Evolutionary conservation across 2,797 vertebrate genomes (phyloP).

Genomic region (Girardinus metallicus): DNA sequence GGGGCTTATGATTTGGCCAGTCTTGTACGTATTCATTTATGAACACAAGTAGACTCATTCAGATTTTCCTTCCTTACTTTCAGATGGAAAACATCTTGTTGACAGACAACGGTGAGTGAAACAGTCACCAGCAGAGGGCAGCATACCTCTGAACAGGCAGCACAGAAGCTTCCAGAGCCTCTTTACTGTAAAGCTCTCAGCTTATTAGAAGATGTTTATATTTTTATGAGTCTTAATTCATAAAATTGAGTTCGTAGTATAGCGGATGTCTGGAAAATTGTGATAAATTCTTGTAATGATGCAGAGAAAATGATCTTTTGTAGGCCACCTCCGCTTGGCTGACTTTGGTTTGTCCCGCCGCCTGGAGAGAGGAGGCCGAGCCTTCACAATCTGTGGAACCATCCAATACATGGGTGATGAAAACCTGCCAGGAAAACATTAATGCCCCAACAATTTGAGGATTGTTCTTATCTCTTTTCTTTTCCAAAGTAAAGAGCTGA

Average conservation of each 20-base stretch:
- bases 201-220: background rate
- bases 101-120: conserved; percentile 88
- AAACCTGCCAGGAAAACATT: background rate
- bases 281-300: conserved; percentile 3
- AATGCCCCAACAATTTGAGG: background rate
- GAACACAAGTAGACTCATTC: conserved; percentile 5
- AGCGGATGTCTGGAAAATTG: background rate
- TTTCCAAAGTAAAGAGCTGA: background rate
- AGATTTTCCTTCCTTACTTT: conserved; percentile 5
- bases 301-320: conserved; percentile 45
- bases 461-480: background rate
- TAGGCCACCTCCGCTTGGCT: conserved; percentile 93
- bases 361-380: conserved; percentile 85
- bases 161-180: conserved; percentile 46
- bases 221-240: background rate
- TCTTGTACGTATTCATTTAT: background rate
- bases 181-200: conserved; percentile 1
- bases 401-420: conserved; percentile 98
- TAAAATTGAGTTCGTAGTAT: background rate
- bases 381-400: conserved; percentile 95
- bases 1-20: background rate
- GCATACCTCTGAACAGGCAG: conserved; percentile 36
- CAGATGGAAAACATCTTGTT: conserved; percentile 98
- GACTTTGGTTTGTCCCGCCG: conserved; percentile 94
- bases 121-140: conserved; percentile 60